phyloP scores from a whole-genome alignment of 2,113 vertebrate species.

The Oreotragus oreotragus region DNA sequence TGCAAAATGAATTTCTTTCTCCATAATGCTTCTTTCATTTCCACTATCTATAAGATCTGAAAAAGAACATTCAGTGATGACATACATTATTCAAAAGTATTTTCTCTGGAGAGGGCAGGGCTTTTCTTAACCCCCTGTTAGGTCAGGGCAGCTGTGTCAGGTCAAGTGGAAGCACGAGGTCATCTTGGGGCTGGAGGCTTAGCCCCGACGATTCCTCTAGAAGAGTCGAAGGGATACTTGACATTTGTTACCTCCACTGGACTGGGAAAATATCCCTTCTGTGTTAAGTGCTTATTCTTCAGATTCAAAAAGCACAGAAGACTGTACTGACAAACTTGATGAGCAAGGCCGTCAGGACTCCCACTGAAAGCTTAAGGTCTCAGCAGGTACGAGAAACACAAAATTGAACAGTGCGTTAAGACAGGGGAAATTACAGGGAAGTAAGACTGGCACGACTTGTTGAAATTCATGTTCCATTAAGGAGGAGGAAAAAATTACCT shows the following conservation, averaged over 20 bases:
- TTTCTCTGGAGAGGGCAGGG: background rate
- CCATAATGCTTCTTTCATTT: background rate
- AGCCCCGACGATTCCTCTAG: background rate
- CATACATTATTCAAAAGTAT: slow-evolving; percentile 38
- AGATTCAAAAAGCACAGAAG: slow-evolving; percentile 5
- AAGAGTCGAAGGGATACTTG: slow-evolving; percentile 2
- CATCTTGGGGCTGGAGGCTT: background rate
- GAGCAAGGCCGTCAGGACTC: background rate
- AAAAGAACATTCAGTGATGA: background rate
- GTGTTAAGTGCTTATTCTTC: slow-evolving; percentile 17
- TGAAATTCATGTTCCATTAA: background rate
- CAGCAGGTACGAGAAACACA: background rate
- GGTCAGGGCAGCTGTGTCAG: background rate
- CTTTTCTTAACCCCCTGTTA: background rate
- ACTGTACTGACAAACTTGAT: background rate
- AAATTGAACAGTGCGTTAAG: background rate
- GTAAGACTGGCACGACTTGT: background rate
- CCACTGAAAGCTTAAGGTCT: background rate
- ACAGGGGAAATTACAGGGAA: background rate
- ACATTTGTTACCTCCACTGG: background rate
- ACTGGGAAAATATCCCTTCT: background rate
- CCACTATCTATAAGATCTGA: background rate
- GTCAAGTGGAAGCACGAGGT: background rate
- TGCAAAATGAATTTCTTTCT: background rate
- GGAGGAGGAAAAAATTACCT: background rate